Conservation (phyloP, 2,888 invertebrate genomes). For the Dione juno region DNA sequence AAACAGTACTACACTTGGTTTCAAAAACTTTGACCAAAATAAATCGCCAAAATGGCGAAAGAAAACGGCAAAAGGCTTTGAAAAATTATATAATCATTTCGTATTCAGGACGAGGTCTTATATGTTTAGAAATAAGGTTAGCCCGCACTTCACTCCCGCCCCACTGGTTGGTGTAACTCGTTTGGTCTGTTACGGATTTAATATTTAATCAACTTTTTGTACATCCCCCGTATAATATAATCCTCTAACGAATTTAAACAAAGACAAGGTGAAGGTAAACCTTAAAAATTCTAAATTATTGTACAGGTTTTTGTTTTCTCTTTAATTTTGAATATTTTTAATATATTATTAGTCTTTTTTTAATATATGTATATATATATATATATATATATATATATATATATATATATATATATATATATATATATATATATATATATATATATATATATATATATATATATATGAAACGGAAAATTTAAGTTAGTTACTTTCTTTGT, state of each 20-base stretch:
- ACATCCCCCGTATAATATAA: conserved; percentile 8
- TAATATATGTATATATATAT: too few relatives aligned
- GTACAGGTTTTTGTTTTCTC: too few relatives aligned
- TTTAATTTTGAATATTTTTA: too few relatives aligned
- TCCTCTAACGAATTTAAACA: conserved; percentile 15
- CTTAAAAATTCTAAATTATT: conserved; percentile 13
- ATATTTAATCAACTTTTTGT: conserved; percentile 27
- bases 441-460: too few relatives aligned
- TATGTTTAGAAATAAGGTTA: conserved; percentile 23
- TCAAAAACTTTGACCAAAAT: not conserved
- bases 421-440: too few relatives aligned
- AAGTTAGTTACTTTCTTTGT: not conserved
- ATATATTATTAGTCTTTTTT: too few relatives aligned
- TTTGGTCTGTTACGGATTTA: conserved; percentile 12
- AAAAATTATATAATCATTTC: conserved; percentile 16
- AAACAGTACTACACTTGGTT: not conserved
- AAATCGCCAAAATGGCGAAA: conserved; percentile 1
- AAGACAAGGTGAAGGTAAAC: conserved; percentile 9
- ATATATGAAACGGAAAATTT: not conserved
- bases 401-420: too few relatives aligned
- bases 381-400: too few relatives aligned
- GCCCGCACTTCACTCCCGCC: not conserved
- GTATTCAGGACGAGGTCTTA: conserved; percentile 18
- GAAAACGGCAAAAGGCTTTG: not conserved
- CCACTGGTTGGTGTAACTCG: not conserved